A percentile compares a stretch with the other conserved stretches of the same genome.
phyloP scores from a whole-genome alignment of 64 coral and sea anemone species.

The Cladopsammia gracilis region DNA sequence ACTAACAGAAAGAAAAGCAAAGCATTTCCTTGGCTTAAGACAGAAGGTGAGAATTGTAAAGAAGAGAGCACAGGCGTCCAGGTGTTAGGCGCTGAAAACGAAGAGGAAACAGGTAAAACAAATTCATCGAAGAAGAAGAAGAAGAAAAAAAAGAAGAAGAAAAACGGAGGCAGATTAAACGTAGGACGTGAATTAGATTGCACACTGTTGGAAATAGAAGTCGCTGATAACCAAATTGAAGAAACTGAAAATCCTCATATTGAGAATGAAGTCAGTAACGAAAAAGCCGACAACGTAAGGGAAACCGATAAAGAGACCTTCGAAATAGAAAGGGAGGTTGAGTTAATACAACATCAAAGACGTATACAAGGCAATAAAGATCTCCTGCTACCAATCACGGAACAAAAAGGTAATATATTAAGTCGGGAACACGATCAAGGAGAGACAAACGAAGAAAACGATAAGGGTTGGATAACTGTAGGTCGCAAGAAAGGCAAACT shows the following conservation, averaged over 20 bases:
- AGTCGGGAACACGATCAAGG: not conserved
- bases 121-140: not conserved
- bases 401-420: too few species aligned
- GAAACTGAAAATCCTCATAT: too few species aligned
- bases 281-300: too few species aligned
- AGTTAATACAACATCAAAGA: not conserved
- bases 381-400: too few species aligned
- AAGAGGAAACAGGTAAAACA: not conserved
- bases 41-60: too few species aligned
- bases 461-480: slow-evolving; percentile 3
- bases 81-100: not conserved
- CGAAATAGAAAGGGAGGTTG: not conserved
- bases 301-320: not conserved
- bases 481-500: not conserved
- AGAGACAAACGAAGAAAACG: slow-evolving; percentile 2
- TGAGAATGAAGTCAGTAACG: too few species aligned
- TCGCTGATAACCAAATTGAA: too few species aligned
- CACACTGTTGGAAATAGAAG: too few species aligned
- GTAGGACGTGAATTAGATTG: too few species aligned
- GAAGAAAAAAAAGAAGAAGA: not conserved
- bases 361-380: not conserved
- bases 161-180: too few species aligned
- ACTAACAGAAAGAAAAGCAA: slow-evolving; percentile 29
- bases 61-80: not conserved
- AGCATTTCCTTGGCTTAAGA: not conserved